A percentile compares a stretch with the other conserved stretches of the same genome.
These are phyloP conservation scores for Chloroceryle amazona DNA, from an alignment of 2,797 vertebrate genomes.

Conservation along the genomic window DNA sequence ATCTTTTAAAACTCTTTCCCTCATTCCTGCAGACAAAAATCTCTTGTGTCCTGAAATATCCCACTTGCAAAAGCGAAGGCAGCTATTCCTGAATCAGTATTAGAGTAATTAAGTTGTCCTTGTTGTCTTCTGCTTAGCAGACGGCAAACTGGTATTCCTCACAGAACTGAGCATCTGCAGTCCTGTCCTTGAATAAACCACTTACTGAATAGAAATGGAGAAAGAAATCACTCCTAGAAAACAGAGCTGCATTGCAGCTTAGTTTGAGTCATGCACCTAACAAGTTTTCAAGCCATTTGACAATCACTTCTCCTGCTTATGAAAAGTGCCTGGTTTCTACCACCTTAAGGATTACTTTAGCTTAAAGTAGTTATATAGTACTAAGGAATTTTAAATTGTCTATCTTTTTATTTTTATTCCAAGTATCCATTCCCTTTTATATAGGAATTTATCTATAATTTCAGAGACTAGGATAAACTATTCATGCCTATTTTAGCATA, in stretches of 20 bases:
- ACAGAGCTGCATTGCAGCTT: not conserved
- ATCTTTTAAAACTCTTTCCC: slow-evolving; percentile 55
- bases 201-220: slow-evolving; percentile 12
- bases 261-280: not conserved
- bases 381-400: not conserved
- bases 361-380: not conserved
- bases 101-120: slow-evolving; percentile 64
- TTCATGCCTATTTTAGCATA: not conserved
- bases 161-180: slow-evolving; percentile 63
- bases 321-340: not conserved
- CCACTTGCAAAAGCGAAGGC: slow-evolving; percentile 54
- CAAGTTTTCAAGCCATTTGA: not conserved
- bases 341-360: not conserved
- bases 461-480: not conserved
- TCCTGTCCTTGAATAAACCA: slow-evolving; percentile 39
- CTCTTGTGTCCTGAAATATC: slow-evolving; percentile 35
- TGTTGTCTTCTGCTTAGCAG: slow-evolving; percentile 63
- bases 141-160: slow-evolving; percentile 57
- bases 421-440: not conserved
- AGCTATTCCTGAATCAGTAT: slow-evolving; percentile 47
- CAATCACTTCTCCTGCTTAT: not conserved
- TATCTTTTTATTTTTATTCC: not conserved
- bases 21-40: slow-evolving; percentile 50
- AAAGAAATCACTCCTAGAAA: slow-evolving; percentile 2
- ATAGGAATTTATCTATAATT: not conserved